A percentile compares a stretch with the other conserved stretches of the same genome.
These are phyloP conservation scores for Actenoides lindsayi DNA, from an alignment of 2,113 vertebrate genomes.

Conservation along the genomic window DNA sequence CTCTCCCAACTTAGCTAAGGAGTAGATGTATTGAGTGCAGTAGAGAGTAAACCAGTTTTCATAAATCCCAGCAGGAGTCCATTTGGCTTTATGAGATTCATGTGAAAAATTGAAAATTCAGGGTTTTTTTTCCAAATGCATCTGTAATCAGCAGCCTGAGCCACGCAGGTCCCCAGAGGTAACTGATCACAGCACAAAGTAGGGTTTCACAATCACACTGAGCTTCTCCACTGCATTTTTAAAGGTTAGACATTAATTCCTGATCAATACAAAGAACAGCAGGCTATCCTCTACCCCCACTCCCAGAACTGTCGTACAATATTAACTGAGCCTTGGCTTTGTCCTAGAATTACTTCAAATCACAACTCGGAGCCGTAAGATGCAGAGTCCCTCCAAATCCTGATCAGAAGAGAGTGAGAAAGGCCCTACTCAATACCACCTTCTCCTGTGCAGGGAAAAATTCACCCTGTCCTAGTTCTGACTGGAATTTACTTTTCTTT, in stretches of 20 bases:
- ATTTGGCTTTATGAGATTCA: constrained; percentile 63
- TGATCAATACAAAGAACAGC: constrained; percentile 68
- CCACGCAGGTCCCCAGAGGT: neutral
- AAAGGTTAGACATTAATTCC: constrained; percentile 73
- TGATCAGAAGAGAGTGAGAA: neutral
- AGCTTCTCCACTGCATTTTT: constrained; percentile 55
- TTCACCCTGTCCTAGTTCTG: neutral
- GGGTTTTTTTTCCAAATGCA: constrained; percentile 49
- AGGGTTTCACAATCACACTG: constrained; percentile 34
- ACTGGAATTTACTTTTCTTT: neutral
- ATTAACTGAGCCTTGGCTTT: constrained; percentile 41
- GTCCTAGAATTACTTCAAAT: constrained; percentile 11
- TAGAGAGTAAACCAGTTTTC: constrained; percentile 52
- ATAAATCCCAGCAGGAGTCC: constrained; percentile 59
- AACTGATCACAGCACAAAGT: constrained; percentile 57
- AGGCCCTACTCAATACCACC: neutral
- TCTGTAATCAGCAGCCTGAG: constrained; percentile 60
- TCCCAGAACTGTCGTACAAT: constrained; percentile 18
- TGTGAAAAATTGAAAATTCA: constrained; percentile 70
- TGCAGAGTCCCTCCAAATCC: neutral
- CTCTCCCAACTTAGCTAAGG: constrained; percentile 41
- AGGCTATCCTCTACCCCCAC: neutral
- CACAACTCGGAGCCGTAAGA: neutral
- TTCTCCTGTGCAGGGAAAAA: neutral
- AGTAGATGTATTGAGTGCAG: constrained; percentile 49